Evolutionary conservation across 2,888 invertebrate genomes (phyloP).

Genomic region (Tillus elongatus): DNA sequence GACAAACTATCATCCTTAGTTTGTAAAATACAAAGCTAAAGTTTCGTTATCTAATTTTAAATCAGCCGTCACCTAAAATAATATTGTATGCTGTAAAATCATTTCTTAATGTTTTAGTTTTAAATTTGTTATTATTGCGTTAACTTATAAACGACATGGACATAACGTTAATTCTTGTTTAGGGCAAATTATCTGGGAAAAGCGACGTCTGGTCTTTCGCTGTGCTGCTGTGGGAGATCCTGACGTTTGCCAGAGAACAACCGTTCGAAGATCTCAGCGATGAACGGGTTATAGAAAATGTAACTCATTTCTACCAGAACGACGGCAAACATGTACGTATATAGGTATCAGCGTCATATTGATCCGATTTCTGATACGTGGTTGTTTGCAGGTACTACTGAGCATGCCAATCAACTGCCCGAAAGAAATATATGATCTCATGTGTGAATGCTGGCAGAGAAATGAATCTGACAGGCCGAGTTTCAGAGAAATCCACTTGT

Average conservation of each 20-base stretch:
- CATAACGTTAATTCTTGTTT: too few species aligned
- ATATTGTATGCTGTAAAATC: too few species aligned
- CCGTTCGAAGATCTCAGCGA: slow-evolving; percentile 73
- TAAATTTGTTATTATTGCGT: too few species aligned
- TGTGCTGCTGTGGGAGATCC: slow-evolving; percentile 78
- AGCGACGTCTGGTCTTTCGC: slow-evolving; percentile 87
- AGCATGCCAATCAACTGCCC: slow-evolving; percentile 69
- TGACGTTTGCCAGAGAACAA: slow-evolving; percentile 73
- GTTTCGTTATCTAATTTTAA: too few species aligned
- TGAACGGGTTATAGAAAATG: slow-evolving; percentile 75
- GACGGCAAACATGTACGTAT: slow-evolving; percentile 58
- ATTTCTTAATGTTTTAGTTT: too few species aligned
- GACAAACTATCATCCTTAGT: too few species aligned
- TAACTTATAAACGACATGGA: too few species aligned
- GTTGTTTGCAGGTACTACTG: slow-evolving; percentile 44
- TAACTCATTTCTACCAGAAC: slow-evolving; percentile 68
- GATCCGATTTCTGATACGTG: neutral
- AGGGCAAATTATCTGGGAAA: slow-evolving; percentile 75
- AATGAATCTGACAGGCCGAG: slow-evolving; percentile 67
- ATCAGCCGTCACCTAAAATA: too few species aligned
- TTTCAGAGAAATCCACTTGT: slow-evolving; percentile 77
- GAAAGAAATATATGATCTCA: slow-evolving; percentile 76
- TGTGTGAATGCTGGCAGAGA: slow-evolving; percentile 80
- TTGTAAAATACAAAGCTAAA: too few species aligned
- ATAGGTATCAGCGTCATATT: neutral